These are phyloP conservation scores for Sebastes nivosus DNA, from an alignment of 2,797 vertebrate genomes.

Conservation along the genomic window DNA sequence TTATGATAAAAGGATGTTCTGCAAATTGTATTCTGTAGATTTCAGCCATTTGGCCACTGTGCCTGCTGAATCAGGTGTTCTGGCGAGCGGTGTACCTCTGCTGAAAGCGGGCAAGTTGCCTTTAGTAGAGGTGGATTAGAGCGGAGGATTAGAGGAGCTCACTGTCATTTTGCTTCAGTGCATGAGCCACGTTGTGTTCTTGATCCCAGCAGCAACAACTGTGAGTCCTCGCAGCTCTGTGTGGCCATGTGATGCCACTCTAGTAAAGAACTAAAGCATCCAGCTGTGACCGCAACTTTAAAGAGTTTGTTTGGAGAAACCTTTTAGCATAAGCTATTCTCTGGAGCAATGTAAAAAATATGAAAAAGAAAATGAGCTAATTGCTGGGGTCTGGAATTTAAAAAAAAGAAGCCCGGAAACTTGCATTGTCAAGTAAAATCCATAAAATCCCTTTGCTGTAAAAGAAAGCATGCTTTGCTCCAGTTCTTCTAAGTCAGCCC, in stretches of 20 bases:
- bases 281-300: constrained; percentile 32
- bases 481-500: neutral
- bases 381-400: neutral
- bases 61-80: constrained; percentile 61
- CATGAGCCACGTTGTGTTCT: constrained; percentile 37
- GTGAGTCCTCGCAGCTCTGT: neutral
- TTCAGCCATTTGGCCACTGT: constrained; percentile 34
- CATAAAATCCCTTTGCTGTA: neutral
- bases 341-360: neutral
- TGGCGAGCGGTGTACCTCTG: constrained; percentile 24
- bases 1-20: constrained; percentile 52
- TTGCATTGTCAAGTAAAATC: constrained; percentile 10
- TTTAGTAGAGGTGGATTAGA: constrained; percentile 57
- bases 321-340: constrained; percentile 2
- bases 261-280: constrained; percentile 3
- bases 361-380: neutral
- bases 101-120: constrained; percentile 37
- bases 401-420: neutral
- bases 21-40: constrained; percentile 25
- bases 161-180: constrained; percentile 44
- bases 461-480: neutral
- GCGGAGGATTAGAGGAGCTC: constrained; percentile 60
- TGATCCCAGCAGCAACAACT: constrained; percentile 23
- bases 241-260: neutral
- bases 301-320: constrained; percentile 3